A percentile compares a stretch with the other conserved stretches of the same genome.
Conservation (phyloP, 2,113 vertebrate species). For the Eleginops maclovinus region DNA sequence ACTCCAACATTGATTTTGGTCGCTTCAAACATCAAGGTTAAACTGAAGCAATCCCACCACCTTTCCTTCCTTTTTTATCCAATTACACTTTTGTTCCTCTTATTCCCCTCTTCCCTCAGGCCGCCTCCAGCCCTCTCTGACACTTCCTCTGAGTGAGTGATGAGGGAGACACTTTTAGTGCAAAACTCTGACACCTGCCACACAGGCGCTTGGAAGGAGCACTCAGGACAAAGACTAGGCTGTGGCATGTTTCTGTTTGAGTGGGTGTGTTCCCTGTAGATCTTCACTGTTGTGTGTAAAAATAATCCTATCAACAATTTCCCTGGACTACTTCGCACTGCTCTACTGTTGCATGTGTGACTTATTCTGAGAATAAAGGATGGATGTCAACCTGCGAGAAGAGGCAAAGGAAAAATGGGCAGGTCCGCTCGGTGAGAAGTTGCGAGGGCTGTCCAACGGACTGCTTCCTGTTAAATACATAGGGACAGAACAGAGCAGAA, state of each 20-base stretch:
- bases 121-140: slow-evolving; percentile 42
- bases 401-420: slow-evolving; percentile 96
- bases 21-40: slow-evolving; percentile 16
- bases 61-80: slow-evolving; percentile 38
- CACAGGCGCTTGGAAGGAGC: background rate
- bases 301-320: slow-evolving; percentile 45
- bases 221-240: slow-evolving; percentile 15
- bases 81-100: slow-evolving; percentile 47
- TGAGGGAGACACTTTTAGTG: slow-evolving; percentile 41
- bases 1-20: slow-evolving; percentile 25
- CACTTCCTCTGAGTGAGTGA: slow-evolving; percentile 61
- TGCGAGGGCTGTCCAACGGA: slow-evolving; percentile 93
- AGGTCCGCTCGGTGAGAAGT: slow-evolving; percentile 92
- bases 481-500: slow-evolving; percentile 20
- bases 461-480: slow-evolving; percentile 87
- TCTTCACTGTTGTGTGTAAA: slow-evolving; percentile 21
- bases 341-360: slow-evolving; percentile 7
- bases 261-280: slow-evolving; percentile 19
- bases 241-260: background rate
- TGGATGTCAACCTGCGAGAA: slow-evolving; percentile 87
- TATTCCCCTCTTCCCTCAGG: slow-evolving; percentile 37
- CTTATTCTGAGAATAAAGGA: slow-evolving; percentile 39
- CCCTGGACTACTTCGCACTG: slow-evolving; percentile 14
- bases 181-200: slow-evolving; percentile 28
- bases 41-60: slow-evolving; percentile 20